Conservation (phyloP, 2,113 vertebrate species). For the Lipotes vexillifer region DNA sequence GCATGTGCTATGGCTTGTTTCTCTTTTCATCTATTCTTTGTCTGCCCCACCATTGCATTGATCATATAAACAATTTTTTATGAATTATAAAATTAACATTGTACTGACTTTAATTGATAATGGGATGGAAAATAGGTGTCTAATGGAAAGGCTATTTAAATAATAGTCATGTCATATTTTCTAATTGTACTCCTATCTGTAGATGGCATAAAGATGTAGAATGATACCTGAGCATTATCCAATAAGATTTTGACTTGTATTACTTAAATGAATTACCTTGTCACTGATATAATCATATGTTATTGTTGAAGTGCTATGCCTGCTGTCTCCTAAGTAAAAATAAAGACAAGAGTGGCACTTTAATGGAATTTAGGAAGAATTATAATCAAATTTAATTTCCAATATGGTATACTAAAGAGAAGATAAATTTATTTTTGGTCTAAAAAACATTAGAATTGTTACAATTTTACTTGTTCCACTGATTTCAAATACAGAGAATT, state of each 20-base stretch:
- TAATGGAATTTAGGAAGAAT: background rate
- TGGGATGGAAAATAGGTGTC: background rate
- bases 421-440: background rate
- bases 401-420: background rate
- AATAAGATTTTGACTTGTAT: background rate
- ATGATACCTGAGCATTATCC: background rate
- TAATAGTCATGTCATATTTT: background rate
- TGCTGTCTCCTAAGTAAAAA: background rate
- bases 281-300: background rate
- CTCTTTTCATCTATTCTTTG: background rate
- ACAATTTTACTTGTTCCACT: background rate
- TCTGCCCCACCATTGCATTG: background rate
- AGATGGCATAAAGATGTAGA: background rate
- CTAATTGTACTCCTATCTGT: background rate
- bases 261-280: background rate
- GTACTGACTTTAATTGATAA: background rate
- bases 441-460: background rate
- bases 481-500: background rate
- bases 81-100: background rate
- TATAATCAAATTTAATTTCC: background rate
- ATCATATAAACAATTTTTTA: background rate
- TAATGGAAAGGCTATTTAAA: background rate
- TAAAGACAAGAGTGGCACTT: background rate
- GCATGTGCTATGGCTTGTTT: background rate
- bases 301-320: background rate